Percentiles rank a stretch among this genome's conserved stretches.
These are phyloP conservation scores for Sipha flava DNA, from an alignment of 1,140 invertebrate species.

Conservation along the genomic window DNA sequence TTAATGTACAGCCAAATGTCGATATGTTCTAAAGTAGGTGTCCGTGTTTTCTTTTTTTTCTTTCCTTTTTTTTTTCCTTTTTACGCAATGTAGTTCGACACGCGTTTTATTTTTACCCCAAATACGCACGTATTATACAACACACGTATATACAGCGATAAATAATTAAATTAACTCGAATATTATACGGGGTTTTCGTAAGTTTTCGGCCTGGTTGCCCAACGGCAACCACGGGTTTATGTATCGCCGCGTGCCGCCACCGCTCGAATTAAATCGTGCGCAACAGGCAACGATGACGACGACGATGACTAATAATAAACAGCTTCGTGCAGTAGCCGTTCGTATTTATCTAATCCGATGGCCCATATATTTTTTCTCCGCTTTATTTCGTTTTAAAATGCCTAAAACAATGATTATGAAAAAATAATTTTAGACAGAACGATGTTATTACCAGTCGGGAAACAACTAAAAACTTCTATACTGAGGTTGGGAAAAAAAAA, in stretches of 20 bases:
- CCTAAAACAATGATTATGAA: neutral
- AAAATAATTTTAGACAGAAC: neutral
- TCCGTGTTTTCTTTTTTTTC: too few species aligned
- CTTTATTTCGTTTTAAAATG: neutral
- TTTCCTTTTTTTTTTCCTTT: neutral
- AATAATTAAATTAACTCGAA: neutral
- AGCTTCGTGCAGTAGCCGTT: neutral
- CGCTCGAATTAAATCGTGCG: neutral
- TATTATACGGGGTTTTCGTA: neutral
- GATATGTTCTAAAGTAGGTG: too few species aligned
- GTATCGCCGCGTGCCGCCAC: neutral
- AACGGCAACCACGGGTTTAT: neutral
- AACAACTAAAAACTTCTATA: too few species aligned
- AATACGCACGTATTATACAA: neutral
- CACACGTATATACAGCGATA: neutral
- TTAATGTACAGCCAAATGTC: neutral
- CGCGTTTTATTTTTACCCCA: neutral
- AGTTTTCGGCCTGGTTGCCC: conserved; percentile 6
- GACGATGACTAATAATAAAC: too few species aligned
- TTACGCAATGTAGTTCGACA: neutral
- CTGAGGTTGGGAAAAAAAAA: neutral
- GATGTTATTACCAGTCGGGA: neutral
- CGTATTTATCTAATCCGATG: neutral
- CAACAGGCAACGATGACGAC: neutral
- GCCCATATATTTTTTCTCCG: neutral